Evolutionary conservation across 2,888 invertebrate species (phyloP), one percentile per base, ranked within the genome.

Genomic region (Andrena bucephala): DNA sequence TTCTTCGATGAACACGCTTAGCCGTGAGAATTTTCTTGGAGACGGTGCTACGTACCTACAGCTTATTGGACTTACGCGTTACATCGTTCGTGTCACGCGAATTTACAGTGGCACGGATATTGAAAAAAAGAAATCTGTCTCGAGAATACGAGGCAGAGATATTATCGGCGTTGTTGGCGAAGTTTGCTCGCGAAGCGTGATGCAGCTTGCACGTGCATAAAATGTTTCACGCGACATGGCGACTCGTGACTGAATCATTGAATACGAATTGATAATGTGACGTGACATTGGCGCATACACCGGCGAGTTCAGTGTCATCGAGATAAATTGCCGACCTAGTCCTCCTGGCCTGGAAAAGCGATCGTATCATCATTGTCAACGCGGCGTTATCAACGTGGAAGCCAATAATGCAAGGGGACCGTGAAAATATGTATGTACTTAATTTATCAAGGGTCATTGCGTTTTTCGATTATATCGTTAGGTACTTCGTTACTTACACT

Each of bases 311-410:
- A 91, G 85, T 90, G 91, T 88, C 89, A 90, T 77, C 63, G 85
- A 78, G 89, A 89, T 90, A 90, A 91, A 86, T 87, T 71, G 76
- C 76, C 89, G 92, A 92, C 91, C 92, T 91, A 92, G 92, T 91
- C 90, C 88, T 74, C 85, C 76, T 92, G 90, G 83, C 90, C 90
- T 92, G 86, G 82, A 92, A 91, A 91, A 81, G 36, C 73, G 81
- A 83, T 83, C 77, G 81, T 42, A 77, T 84, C 81, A 77, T 83
- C 78, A 36, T 65, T 60, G 77, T 65, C 68, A 42, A 63, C 63
- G 67, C 29, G 24, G 20, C 57, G 73, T 60, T 81, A 77, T 72
- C 84, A 59, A 16, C 36, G 57, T 71, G 62, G 59, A 33, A 75
- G 24, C 81, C 66, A 71, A 76, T 76, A 66, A 65, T 72, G 66